A percentile compares a stretch with the other conserved stretches of the same genome.
Conservation (phyloP, 2,888 invertebrate genomes). For the Clusia tigrina region DNA sequence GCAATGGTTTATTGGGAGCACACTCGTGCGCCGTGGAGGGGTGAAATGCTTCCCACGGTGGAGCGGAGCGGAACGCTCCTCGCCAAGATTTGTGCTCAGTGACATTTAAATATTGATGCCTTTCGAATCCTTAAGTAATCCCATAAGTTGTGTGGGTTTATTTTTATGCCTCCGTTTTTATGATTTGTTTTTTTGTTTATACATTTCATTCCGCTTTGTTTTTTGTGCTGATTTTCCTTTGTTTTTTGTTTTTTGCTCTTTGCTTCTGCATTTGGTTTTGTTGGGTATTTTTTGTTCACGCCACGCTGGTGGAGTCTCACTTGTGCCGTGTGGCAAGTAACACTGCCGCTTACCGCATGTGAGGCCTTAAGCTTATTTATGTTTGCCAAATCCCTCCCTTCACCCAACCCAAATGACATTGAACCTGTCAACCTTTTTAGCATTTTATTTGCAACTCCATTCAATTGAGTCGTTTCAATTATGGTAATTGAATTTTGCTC, state of each 20-base stretch:
- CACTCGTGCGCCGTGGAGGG: background rate
- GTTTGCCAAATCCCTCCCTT: constrained; percentile 47
- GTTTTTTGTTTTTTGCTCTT: background rate
- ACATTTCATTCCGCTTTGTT: constrained; percentile 1
- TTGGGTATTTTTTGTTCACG: background rate
- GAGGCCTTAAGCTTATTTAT: constrained; percentile 42
- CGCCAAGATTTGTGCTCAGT: constrained; percentile 32
- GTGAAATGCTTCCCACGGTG: background rate
- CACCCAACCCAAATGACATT: constrained; percentile 44
- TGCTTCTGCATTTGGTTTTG: background rate
- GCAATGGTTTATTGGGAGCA: background rate
- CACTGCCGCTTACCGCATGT: too few relatives aligned
- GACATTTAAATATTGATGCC: constrained; percentile 55
- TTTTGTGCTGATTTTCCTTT: constrained; percentile 6
- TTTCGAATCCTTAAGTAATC: constrained; percentile 49
- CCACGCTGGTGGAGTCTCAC: too few relatives aligned
- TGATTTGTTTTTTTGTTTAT: constrained; percentile 11
- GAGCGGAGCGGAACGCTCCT: background rate
- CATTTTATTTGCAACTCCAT: background rate
- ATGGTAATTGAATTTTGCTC: too few relatives aligned
- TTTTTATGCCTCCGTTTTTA: background rate
- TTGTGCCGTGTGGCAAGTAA: too few relatives aligned
- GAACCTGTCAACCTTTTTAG: constrained; percentile 32
- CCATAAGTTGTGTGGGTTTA: constrained; percentile 44
- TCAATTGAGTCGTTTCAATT: background rate